Conservation (phyloP, 1,140 invertebrate species). For the Anoplophora glabripennis region DNA sequence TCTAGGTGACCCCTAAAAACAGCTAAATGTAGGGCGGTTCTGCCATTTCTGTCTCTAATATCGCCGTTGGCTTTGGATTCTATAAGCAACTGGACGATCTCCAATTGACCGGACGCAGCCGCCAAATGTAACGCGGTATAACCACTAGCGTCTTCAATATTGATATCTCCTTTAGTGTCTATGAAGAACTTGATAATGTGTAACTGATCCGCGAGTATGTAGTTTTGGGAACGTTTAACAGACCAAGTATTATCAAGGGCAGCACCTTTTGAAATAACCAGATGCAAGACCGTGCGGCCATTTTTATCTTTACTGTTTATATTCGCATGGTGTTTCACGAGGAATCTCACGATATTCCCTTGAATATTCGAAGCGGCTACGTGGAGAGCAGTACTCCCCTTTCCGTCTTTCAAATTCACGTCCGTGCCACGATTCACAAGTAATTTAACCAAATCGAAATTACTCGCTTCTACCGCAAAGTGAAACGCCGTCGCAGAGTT, state of each 20-base stretch:
- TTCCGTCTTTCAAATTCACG: constrained; percentile 35
- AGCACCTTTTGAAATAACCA: background rate
- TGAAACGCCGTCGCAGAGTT: constrained; percentile 22
- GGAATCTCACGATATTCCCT: constrained; percentile 8
- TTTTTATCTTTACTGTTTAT: constrained; percentile 14
- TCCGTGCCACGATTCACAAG: constrained; percentile 26
- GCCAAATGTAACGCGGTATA: no score
- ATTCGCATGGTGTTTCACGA: constrained; percentile 24
- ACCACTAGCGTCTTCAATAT: no score
- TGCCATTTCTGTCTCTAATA: no score
- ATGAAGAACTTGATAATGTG: background rate
- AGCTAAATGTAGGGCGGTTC: no score
- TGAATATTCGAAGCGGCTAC: constrained; percentile 14
- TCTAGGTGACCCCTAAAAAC: no score
- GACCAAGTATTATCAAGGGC: no score
- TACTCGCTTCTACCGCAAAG: constrained; percentile 71
- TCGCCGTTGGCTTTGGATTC: no score
- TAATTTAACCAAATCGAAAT: constrained; percentile 53
- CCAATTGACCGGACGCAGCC: no score
- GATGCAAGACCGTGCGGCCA: background rate
- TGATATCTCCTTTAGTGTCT: no score
- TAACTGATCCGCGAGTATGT: background rate
- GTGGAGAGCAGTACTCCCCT: constrained; percentile 59
- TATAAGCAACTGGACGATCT: no score
- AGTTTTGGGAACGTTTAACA: no score